These are phyloP conservation scores for Salvator merianae DNA, from an alignment of 2,113 vertebrate species.

Conservation along the genomic window DNA sequence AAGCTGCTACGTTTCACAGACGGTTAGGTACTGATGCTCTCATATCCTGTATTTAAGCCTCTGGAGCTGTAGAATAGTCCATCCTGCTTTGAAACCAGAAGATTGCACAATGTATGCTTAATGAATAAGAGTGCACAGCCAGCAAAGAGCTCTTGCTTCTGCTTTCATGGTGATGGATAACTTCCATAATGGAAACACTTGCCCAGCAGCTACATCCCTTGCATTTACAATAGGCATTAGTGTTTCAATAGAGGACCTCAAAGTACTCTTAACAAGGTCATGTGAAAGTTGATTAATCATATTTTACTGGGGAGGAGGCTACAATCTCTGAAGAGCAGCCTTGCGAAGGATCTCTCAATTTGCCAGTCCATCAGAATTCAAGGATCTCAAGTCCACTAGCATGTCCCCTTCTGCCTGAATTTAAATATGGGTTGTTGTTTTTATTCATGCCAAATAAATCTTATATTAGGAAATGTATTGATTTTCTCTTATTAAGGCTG, in stretches of 20 bases:
- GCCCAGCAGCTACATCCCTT: constrained; percentile 45
- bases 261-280: constrained; percentile 24
- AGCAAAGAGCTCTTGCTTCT: constrained; percentile 27
- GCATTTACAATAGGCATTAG: constrained; percentile 28
- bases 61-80: constrained; percentile 12
- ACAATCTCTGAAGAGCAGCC: background rate
- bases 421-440: background rate
- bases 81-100: constrained; percentile 22
- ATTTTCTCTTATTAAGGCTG: background rate
- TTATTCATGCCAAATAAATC: background rate
- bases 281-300: constrained; percentile 42
- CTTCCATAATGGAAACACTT: constrained; percentile 43
- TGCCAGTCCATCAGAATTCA: background rate
- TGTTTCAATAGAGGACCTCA: constrained; percentile 16
- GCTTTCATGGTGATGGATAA: constrained; percentile 42
- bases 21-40: constrained; percentile 8
- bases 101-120: constrained; percentile 36
- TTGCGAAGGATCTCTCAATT: background rate
- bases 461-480: background rate
- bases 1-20: background rate
- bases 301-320: constrained; percentile 21
- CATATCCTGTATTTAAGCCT: constrained; percentile 20
- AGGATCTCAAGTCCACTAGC: background rate
- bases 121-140: constrained; percentile 33
- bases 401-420: background rate